Evolutionary conservation across 2,888 invertebrate species (phyloP).

Genomic region (Plebejus melissa): DNA sequence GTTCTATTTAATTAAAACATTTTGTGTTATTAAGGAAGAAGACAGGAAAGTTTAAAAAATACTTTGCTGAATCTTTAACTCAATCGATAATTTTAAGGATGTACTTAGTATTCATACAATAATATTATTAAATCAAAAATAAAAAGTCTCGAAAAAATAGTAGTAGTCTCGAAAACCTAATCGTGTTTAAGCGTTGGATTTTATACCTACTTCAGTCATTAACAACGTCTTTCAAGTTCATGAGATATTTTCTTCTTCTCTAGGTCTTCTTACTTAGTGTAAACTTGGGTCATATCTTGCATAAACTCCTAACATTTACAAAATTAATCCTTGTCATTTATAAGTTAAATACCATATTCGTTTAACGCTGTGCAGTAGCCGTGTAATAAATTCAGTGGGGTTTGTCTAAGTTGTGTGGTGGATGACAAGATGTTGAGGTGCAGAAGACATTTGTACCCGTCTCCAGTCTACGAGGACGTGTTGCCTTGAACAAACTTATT

Average conservation of each 20-base stretch:
- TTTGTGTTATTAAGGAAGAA: neutral
- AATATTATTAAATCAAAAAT: too few relatives aligned
- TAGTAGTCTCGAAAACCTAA: too few relatives aligned
- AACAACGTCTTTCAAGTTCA: neutral
- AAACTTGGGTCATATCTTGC: neutral
- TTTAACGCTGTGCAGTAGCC: neutral
- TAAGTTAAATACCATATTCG: conserved; percentile 8
- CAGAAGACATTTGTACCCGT: conserved; percentile 31
- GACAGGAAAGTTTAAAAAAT: neutral
- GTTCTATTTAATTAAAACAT: neutral
- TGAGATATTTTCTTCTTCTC: neutral
- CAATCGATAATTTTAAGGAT: neutral
- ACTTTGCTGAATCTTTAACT: neutral
- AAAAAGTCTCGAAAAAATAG: neutral
- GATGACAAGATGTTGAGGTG: conserved; percentile 32
- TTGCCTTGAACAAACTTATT: conserved; percentile 29
- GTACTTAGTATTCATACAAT: neutral
- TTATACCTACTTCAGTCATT: too few relatives aligned
- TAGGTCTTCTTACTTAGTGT: neutral
- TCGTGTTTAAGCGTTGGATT: too few relatives aligned
- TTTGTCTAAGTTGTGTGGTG: conserved; percentile 31
- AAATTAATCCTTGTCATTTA: neutral
- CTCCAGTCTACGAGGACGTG: conserved; percentile 20
- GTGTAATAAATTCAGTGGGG: conserved; percentile 29
- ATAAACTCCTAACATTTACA: neutral